These are phyloP conservation scores for Porites cylindrica DNA, from an alignment of 92 coral and sea anemone species.

Conservation along the genomic window DNA sequence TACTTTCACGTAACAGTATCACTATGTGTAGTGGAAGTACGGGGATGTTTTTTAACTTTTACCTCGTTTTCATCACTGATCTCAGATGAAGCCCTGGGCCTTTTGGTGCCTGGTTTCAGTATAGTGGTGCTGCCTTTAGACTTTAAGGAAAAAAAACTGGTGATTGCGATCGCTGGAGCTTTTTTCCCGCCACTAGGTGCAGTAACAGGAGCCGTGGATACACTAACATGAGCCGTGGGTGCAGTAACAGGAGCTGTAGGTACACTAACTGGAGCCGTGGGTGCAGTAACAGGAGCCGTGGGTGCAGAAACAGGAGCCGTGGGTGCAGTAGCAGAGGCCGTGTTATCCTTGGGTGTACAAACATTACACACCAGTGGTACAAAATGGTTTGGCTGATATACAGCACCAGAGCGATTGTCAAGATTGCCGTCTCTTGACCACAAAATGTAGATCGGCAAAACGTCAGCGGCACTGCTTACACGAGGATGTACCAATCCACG, in stretches of 20 bases:
- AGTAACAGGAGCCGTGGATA: slow-evolving; percentile 4
- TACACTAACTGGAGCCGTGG: too few relatives aligned
- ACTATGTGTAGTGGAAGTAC: slow-evolving; percentile 14
- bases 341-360: neutral
- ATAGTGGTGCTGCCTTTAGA: neutral
- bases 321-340: slow-evolving; percentile 1
- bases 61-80: slow-evolving; percentile 34
- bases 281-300: too few relatives aligned
- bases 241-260: neutral
- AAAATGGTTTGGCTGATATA: slow-evolving; percentile 66
- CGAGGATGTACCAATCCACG: slow-evolving; percentile 10
- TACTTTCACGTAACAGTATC: slow-evolving; percentile 20
- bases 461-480: neutral
- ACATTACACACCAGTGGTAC: neutral
- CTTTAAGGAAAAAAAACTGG: slow-evolving; percentile 30
- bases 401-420: slow-evolving; percentile 62
- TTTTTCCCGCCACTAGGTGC: slow-evolving; percentile 24
- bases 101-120: slow-evolving; percentile 45
- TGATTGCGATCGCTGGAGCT: slow-evolving; percentile 18
- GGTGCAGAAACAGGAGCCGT: too few relatives aligned
- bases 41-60: slow-evolving; percentile 34
- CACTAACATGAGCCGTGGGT: slow-evolving; percentile 16
- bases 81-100: slow-evolving; percentile 33
- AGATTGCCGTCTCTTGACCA: slow-evolving; percentile 14
- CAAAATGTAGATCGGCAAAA: slow-evolving; percentile 38